Percentiles rank a stretch among this genome's conserved stretches.
Evolutionary conservation across 2,113 vertebrate species (phyloP).

Genomic region (Polypterus senegalus): DNA sequence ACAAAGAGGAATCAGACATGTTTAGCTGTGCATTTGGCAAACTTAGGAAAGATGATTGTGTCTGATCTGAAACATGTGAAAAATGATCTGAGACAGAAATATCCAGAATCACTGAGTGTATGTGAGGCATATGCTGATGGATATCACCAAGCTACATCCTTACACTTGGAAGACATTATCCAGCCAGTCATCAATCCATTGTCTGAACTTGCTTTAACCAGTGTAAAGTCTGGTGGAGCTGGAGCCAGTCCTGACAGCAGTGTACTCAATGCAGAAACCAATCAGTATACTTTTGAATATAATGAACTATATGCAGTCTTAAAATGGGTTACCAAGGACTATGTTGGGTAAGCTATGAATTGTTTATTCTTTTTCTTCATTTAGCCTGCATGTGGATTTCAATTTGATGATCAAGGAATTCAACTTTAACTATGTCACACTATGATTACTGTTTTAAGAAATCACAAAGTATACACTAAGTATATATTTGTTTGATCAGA

Average conservation of each 20-base stretch:
- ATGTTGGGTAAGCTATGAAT: slow-evolving; percentile 38
- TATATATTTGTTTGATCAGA: no score
- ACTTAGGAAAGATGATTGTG: slow-evolving; percentile 28
- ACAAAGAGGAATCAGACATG: slow-evolving; percentile 1
- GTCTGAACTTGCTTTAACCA: no score
- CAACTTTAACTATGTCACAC: no score
- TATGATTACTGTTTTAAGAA: no score
- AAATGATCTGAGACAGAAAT: slow-evolving; percentile 35
- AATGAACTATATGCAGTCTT: slow-evolving; percentile 37
- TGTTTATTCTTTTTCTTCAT: not conserved
- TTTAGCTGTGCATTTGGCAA: slow-evolving; percentile 32
- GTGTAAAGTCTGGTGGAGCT: no score
- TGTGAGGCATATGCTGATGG: slow-evolving; percentile 39
- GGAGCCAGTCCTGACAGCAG: no score
- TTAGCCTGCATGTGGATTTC: no score
- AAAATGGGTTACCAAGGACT: slow-evolving; percentile 45
- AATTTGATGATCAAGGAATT: no score
- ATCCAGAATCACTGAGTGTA: slow-evolving; percentile 38
- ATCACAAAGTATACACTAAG: no score
- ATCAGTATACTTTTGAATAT: slow-evolving; percentile 1
- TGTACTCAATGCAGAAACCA: no score
- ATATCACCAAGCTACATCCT: slow-evolving; percentile 42
- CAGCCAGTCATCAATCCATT: not conserved
- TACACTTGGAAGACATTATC: slow-evolving; percentile 37
- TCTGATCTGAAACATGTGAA: slow-evolving; percentile 43